A percentile compares a stretch with the other conserved stretches of the same genome.
phyloP scores from a whole-genome alignment of 2,888 invertebrate genomes.

The Drosophila niveifrons region DNA sequence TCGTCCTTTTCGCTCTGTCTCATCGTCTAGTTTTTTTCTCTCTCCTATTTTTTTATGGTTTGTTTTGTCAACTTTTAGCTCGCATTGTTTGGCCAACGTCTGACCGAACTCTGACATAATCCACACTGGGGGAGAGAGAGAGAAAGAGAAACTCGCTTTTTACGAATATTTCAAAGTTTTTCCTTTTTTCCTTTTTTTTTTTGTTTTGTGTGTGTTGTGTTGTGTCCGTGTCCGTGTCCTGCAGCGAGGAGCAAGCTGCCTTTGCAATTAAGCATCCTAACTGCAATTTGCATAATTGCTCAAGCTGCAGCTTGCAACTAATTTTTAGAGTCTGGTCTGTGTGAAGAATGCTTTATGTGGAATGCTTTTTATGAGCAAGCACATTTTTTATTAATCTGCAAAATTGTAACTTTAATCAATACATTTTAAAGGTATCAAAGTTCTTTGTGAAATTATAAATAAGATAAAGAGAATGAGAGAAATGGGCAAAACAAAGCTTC shows the following conservation, averaged over 20 bases:
- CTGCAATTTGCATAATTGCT: constrained; percentile 41
- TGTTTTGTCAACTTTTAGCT: constrained; percentile 46
- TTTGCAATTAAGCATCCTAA: constrained; percentile 52
- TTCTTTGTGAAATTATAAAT: no score
- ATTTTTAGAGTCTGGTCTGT: constrained; percentile 4
- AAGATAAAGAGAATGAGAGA: background rate
- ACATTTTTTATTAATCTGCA: no score
- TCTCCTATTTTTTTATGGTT: constrained; percentile 31
- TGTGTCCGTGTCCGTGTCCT: constrained; percentile 18
- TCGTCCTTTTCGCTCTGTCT: background rate
- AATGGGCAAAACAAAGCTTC: no score
- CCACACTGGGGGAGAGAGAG: background rate
- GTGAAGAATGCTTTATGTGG: background rate
- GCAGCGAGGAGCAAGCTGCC: constrained; percentile 14
- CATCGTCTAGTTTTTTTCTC: background rate
- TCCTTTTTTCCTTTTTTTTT: background rate
- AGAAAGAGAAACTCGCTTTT: constrained; percentile 25
- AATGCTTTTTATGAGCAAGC: background rate
- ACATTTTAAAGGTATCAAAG: no score
- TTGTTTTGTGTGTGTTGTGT: no score
- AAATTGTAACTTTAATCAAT: no score
- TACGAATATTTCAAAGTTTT: constrained; percentile 17
- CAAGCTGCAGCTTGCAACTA: constrained; percentile 14
- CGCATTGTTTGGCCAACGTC: constrained; percentile 44
- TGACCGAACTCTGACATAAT: constrained; percentile 42